A percentile compares a stretch with the other conserved stretches of the same genome.
Evolutionary conservation across 92 coral and sea anemone species (phyloP).

Genomic region (Actinostola sp.): DNA sequence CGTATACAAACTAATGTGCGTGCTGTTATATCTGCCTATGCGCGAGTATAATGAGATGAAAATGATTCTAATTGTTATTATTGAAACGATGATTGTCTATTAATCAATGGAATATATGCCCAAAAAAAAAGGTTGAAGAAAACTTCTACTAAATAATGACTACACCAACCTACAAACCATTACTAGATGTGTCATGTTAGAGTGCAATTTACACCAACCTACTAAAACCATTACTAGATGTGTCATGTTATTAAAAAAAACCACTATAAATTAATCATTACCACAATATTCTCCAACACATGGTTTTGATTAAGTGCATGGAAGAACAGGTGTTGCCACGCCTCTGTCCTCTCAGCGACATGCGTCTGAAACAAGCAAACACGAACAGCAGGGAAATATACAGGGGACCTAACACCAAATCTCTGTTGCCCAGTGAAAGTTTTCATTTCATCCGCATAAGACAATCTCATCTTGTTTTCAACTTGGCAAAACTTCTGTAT

Average conservation of each 20-base stretch:
- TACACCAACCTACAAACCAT: too few species aligned
- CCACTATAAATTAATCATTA: slow-evolving; percentile 30
- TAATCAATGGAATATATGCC: too few species aligned
- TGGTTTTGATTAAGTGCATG: slow-evolving; percentile 76
- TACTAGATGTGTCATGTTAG: not conserved
- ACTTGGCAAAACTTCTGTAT: slow-evolving; percentile 73
- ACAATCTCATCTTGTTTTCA: slow-evolving; percentile 74
- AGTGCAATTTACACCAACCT: too few species aligned
- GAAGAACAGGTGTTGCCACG: slow-evolving; percentile 81
- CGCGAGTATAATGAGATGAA: too few species aligned
- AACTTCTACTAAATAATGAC: too few species aligned
- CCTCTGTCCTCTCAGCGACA: slow-evolving; percentile 59
- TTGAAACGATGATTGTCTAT: too few species aligned
- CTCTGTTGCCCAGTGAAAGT: not conserved
- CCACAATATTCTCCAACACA: slow-evolving; percentile 87
- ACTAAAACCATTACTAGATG: too few species aligned
- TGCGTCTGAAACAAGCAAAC: slow-evolving; percentile 72
- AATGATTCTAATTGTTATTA: not conserved
- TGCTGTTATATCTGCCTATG: too few species aligned
- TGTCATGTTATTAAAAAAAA: too few species aligned
- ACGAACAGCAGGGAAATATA: slow-evolving; percentile 43
- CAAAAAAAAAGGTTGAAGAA: too few species aligned
- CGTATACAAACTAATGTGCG: too few species aligned
- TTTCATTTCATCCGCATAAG: slow-evolving; percentile 3
- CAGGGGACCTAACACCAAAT: not conserved